phyloP scores from a whole-genome alignment of 2,113 vertebrate species.

The Rhinichthys klamathensis region DNA sequence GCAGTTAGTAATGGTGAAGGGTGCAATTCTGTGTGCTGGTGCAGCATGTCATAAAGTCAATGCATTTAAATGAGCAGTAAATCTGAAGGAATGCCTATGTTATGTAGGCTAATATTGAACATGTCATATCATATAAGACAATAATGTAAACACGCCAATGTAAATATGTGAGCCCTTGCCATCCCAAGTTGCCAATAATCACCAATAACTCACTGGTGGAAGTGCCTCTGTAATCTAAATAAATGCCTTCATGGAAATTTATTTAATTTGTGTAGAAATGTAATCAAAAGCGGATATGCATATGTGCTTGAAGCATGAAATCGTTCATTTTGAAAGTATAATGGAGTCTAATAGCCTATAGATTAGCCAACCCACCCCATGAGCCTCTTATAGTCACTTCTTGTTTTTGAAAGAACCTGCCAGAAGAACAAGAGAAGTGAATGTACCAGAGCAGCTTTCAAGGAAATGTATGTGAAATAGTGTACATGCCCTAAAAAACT shows the following conservation, averaged over 20 bases:
- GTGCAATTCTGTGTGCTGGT: background rate
- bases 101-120: background rate
- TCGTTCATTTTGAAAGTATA: background rate
- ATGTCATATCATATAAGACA: slow-evolving; percentile 21
- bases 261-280: background rate
- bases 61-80: background rate
- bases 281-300: background rate
- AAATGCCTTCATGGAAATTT: too few species aligned
- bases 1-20: background rate
- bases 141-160: slow-evolving; percentile 50
- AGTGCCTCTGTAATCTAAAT: background rate
- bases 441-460: background rate
- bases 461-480: background rate
- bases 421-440: background rate
- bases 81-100: background rate
- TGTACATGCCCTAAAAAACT: background rate
- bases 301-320: background rate
- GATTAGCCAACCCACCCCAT: background rate
- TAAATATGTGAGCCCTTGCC: slow-evolving; percentile 26
- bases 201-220: background rate
- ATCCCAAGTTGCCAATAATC: background rate
- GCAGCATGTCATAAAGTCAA: slow-evolving; percentile 4
- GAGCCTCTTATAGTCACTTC: background rate
- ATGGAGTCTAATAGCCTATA: background rate
- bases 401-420: background rate